Evolutionary conservation across 2,113 vertebrate species (phyloP).

Genomic region (Ceuthmochares aereus): DNA sequence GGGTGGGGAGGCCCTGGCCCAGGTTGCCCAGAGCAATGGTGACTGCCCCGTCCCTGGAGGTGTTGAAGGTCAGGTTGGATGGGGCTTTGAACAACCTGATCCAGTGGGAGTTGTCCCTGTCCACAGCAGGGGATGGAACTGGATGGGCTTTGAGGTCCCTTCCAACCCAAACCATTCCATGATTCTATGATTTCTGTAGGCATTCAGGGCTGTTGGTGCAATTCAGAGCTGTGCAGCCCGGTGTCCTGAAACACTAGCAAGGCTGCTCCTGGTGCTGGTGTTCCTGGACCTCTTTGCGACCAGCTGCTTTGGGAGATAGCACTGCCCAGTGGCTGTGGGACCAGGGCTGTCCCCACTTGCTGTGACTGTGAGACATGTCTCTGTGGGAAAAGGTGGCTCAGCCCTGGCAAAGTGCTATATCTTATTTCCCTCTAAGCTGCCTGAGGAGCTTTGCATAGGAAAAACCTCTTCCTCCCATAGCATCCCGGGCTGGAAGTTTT

Average conservation of each 20-base stretch:
- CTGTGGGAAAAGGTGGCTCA: not conserved
- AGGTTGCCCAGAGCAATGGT: too few relatives aligned
- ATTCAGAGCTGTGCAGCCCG: not conserved
- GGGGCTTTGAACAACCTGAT: too few relatives aligned
- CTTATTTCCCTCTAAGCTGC: not conserved
- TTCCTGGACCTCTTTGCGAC: too few relatives aligned
- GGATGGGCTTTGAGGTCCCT: too few relatives aligned
- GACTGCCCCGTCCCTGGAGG: too few relatives aligned
- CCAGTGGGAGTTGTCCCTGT: too few relatives aligned
- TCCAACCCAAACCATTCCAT: too few relatives aligned
- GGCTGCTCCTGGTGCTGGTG: not conserved
- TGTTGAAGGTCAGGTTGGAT: too few relatives aligned
- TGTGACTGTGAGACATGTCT: not conserved
- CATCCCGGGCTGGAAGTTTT: not conserved
- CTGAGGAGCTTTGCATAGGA: not conserved
- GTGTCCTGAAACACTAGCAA: accelerated
- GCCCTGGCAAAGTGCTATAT: accelerated
- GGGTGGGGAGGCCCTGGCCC: too few relatives aligned
- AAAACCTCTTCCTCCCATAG: not conserved
- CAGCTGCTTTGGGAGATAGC: not conserved
- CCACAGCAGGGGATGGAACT: too few relatives aligned
- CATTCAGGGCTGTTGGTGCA: not conserved
- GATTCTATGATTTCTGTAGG: not conserved
- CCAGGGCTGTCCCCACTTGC: not conserved
- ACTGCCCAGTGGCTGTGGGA: not conserved